Percentiles rank a stretch among this genome's conserved stretches.
These are phyloP conservation scores for Epinotia nisella DNA, from an alignment of 2,888 invertebrate species.

Conservation along the genomic window DNA sequence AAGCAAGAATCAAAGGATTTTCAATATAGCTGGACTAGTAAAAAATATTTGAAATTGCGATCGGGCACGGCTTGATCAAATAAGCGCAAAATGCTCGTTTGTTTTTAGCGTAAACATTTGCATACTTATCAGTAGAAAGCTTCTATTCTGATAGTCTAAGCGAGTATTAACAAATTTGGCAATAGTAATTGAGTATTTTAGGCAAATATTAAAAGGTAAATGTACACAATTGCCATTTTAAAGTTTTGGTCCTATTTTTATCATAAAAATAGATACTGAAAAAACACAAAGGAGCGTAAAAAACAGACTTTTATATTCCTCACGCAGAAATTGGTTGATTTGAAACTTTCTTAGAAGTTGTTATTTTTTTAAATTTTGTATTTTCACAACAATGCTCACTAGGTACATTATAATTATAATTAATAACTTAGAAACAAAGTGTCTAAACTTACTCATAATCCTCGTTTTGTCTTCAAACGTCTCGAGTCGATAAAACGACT, in stretches of 20 bases:
- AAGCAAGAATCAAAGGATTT: slow-evolving; percentile 19
- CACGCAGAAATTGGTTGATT: background rate
- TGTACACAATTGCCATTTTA: too few relatives aligned
- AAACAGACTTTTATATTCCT: background rate
- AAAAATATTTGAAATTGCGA: slow-evolving; percentile 34
- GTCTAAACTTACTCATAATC: background rate
- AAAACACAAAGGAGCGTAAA: background rate
- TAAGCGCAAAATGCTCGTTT: slow-evolving; percentile 28
- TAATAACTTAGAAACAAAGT: slow-evolving; percentile 5
- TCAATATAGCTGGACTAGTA: slow-evolving; percentile 20
- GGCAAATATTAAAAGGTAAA: too few relatives aligned
- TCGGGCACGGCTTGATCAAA: slow-evolving; percentile 22
- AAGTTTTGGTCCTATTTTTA: too few relatives aligned
- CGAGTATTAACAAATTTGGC: too few relatives aligned
- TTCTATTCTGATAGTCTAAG: background rate
- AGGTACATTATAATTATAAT: background rate
- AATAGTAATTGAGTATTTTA: too few relatives aligned
- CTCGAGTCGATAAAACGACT: background rate
- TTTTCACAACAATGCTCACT: background rate
- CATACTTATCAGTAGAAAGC: slow-evolving; percentile 17
- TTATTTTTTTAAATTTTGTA: background rate
- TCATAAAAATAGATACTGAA: too few relatives aligned
- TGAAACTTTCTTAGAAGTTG: slow-evolving; percentile 1
- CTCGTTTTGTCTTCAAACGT: background rate
- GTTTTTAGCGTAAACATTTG: slow-evolving; percentile 34